Evolutionary conservation across 2,113 vertebrate genomes (phyloP).

Genomic region (Himantopus leucocephalus): DNA sequence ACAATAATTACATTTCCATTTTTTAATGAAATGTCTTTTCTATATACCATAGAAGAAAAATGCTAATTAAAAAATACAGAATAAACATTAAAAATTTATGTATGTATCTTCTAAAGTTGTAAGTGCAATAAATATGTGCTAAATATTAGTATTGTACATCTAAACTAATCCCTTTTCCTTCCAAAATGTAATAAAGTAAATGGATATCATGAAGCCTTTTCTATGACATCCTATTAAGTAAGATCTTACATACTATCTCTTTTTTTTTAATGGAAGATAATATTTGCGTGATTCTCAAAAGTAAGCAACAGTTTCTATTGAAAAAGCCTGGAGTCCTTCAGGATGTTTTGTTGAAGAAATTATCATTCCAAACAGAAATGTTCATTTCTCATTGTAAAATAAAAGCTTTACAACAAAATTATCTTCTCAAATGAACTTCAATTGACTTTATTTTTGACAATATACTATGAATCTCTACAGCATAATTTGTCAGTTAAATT

Average conservation of each 20-base stretch:
- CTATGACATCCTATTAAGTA: neutral
- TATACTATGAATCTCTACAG: neutral
- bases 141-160: neutral
- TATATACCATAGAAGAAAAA: neutral
- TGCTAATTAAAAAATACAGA: neutral
- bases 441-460: neutral
- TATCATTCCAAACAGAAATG: neutral
- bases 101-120: neutral
- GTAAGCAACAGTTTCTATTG: neutral
- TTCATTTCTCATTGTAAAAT: neutral
- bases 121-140: neutral
- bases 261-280: neutral
- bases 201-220: neutral
- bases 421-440: neutral
- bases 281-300: neutral
- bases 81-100: neutral
- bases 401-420: neutral
- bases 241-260: neutral
- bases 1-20: neutral
- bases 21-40: neutral
- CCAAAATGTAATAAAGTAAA: neutral
- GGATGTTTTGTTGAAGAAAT: neutral
- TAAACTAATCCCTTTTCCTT: neutral
- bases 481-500: neutral
- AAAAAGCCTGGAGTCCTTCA: neutral